Conservation (phyloP, 2,113 vertebrate species). For the Grantiella picta region DNA sequence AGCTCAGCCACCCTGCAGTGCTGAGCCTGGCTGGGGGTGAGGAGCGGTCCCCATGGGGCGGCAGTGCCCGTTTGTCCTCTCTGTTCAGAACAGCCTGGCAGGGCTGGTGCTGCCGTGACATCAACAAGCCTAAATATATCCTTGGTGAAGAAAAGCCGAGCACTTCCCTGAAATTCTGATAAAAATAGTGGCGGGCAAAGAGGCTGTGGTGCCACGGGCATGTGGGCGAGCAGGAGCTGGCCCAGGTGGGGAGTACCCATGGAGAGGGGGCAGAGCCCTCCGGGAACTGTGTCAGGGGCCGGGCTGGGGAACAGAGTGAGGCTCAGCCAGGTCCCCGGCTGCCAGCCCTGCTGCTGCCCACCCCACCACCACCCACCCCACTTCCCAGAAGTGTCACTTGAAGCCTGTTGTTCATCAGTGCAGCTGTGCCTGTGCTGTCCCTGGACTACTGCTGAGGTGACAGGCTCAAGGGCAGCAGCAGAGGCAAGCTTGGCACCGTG, state of each 20-base stretch:
- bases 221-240: background rate
- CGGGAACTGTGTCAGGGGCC: fast-evolving
- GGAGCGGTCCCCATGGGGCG: background rate
- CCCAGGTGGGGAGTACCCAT: background rate
- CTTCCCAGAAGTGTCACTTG: constrained; percentile 61
- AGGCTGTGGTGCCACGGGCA: background rate
- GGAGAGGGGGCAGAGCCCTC: background rate
- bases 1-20: background rate
- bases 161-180: constrained; percentile 86
- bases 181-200: constrained; percentile 82
- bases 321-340: background rate
- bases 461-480: constrained; percentile 25
- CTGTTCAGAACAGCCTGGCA: background rate
- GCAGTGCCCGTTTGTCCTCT: constrained; percentile 27
- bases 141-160: constrained; percentile 34
- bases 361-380: background rate
- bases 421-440: background rate
- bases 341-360: background rate
- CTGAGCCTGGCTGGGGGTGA: background rate
- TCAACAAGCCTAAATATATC: constrained; percentile 70
- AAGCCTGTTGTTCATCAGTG: constrained; percentile 16
- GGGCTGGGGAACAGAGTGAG: background rate
- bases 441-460: background rate
- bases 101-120: constrained; percentile 17
- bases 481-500: background rate